Base-by-base conservation (phyloP, 2,113 vertebrate species). In the Harpagus bidentatus region DNA sequence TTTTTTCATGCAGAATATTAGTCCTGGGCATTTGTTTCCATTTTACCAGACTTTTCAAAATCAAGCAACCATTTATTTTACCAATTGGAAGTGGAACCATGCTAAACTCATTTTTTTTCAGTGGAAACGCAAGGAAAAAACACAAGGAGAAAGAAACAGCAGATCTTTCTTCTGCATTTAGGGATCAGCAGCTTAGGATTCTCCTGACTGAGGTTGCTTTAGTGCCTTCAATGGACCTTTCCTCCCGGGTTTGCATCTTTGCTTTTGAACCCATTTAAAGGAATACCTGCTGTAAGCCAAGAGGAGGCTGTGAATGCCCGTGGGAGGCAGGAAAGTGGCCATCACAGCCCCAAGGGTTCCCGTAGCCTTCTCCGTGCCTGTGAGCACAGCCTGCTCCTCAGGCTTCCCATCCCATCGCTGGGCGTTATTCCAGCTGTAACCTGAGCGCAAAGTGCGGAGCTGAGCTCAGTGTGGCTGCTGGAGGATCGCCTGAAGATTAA, bases 391-490 rank as follows among this genome's bases (percentile, higher is more conserved):
- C n/a, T 55, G 55, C 38, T 88, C n/a, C 52, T 87, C 47, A 13
- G 56, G n/a, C 52, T 61, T 67, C 43, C 55, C 38, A 58, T 40
- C 74, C 56, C 18, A 9, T 12, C 40, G 9, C 42, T 92, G 86
- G 61, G 22, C 25, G 0, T 63, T 25, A 22, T 79, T 80, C 66
- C 91, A 92, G 2, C 56, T 58, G 7, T 23, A 11, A 34, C 22
- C 32, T 0, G 1, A 12, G 23, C 2, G 5, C 10, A 13, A 20
- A 59, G 52, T 1, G 21, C n/a, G 52, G 70, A 82, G 45, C 93
- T 94, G 93, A 93, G 85, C 72, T 94, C 83, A 17, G 50, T 7
- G 29, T 21, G 36, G 36, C 43, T 61, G 48, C 73, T 93, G 77
- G 50, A 77, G 66, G 74, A 50, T 73, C 48, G 42, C 14, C 6